Conservation (phyloP, 2,888 invertebrate genomes). For the Boloria euphrosyne region DNA sequence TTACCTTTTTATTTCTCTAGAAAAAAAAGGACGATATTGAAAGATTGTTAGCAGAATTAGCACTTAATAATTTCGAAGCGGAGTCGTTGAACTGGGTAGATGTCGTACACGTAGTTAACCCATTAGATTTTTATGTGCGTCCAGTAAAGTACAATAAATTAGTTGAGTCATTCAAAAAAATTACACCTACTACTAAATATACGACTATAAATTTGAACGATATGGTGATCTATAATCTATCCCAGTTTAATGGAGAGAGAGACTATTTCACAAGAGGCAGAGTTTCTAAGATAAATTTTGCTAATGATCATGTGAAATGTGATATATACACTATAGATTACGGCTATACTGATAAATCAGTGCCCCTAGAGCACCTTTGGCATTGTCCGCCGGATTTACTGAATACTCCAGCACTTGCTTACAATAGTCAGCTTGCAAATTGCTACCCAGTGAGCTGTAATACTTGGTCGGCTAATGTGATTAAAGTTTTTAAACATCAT, state of each 20-base stretch:
- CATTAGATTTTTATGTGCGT: conserved; percentile 46
- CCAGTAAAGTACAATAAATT: conserved; percentile 30
- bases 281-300: conserved; percentile 33
- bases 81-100: conserved; percentile 42
- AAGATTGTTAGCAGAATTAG: conserved; percentile 22
- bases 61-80: conserved; percentile 23
- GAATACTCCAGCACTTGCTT: conserved; percentile 42
- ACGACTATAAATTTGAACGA: conserved; percentile 13
- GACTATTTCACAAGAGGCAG: conserved; percentile 30
- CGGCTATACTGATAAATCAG: conserved; percentile 45
- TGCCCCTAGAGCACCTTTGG: conserved; percentile 40
- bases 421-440: conserved; percentile 46
- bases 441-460: conserved; percentile 42
- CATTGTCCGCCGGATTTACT: conserved; percentile 20
- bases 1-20: conserved; percentile 20
- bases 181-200: conserved; percentile 11
- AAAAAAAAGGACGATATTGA: conserved; percentile 29
- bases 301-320: conserved; percentile 31
- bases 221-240: conserved; percentile 25
- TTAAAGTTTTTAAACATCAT: conserved; percentile 46
- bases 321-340: conserved; percentile 49
- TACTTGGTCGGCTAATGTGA: conserved; percentile 36
- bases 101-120: conserved; percentile 45
- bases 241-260: neutral
- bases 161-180: conserved; percentile 3